Evolutionary conservation across 1,140 invertebrate species (phyloP), one percentile per base, ranked within the genome.

Genomic region (Zaprionus nigranus): DNA sequence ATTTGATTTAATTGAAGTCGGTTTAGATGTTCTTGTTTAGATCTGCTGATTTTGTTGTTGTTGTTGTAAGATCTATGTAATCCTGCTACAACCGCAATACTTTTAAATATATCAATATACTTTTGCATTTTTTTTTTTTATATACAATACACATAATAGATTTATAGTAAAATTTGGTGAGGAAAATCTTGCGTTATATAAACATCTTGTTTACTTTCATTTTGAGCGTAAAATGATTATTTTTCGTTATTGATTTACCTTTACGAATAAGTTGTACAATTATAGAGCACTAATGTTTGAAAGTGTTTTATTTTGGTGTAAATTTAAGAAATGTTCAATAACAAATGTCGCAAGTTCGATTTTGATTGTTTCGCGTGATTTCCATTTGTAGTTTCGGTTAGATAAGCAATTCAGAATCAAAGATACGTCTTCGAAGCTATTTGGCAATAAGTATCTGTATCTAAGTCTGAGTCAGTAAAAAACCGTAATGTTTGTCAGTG

Each of bases 61-160:
- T 80, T 76, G 46, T 54, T 53, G 38, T 69, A 61, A 46, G 58
- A 56, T 76, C 71, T 38, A 36, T 72, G 68, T 43, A 46, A 65
- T 58, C 51, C 57, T 68, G 75, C 53, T 26, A 56, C 78, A 74
- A 66, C 53, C 58, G 64, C 76, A 78, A 78, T 79, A 67, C 58
- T 67, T 71, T 78, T 82, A 74, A 68, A 78, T 87, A 88, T 81
- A 79, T 76, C 57, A 59, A 88, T 85, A 85, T 81, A 82, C 53
- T 75, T 65, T 72, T 66, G 36, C 67, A 60, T 76, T 71, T 58
- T 60, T 82, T 61, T 61, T 56, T 81, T 46, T 79, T 91, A 90
- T 90, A 80, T 81, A 81, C 85, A 82, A 90, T 88, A 90, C 85
- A 90, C 85, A 85, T 90, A 90, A 85, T 79, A 90, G 85, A 90